phyloP scores from a whole-genome alignment of 2,113 vertebrate genomes.

The Caranx ignobilis region DNA sequence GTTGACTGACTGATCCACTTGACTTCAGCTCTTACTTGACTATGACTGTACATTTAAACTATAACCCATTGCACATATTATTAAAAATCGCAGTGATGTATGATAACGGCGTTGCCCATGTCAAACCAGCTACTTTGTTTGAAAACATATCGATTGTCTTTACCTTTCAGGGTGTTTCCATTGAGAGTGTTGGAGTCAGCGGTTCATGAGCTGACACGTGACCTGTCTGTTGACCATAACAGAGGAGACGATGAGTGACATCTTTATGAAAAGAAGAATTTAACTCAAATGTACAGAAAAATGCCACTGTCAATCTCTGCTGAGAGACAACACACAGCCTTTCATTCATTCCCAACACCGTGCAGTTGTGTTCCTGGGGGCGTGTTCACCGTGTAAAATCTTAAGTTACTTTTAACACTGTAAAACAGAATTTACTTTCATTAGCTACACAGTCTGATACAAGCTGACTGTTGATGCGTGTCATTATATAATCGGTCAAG shows the following conservation, averaged over 20 bases:
- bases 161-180: conserved; percentile 65
- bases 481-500: neutral
- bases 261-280: neutral
- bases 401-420: neutral
- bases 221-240: conserved; percentile 31
- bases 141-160: neutral
- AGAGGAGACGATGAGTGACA: neutral
- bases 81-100: no score
- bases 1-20: no score
- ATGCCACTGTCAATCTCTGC: neutral
- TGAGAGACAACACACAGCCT: neutral
- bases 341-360: neutral
- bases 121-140: neutral
- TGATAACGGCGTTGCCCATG: no score
- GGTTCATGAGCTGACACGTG: conserved; percentile 44
- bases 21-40: no score
- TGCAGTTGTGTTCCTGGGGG: neutral
- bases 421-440: neutral
- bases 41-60: no score
- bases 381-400: neutral
- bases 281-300: neutral
- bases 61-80: no score
- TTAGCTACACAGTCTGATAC: neutral
- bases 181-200: conserved; percentile 43
- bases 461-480: neutral